Percentiles rank a stretch among this genome's conserved stretches.
These are phyloP conservation scores for Physeter macrocephalus DNA, from an alignment of 2,113 vertebrate genomes.

Conservation along the genomic window DNA sequence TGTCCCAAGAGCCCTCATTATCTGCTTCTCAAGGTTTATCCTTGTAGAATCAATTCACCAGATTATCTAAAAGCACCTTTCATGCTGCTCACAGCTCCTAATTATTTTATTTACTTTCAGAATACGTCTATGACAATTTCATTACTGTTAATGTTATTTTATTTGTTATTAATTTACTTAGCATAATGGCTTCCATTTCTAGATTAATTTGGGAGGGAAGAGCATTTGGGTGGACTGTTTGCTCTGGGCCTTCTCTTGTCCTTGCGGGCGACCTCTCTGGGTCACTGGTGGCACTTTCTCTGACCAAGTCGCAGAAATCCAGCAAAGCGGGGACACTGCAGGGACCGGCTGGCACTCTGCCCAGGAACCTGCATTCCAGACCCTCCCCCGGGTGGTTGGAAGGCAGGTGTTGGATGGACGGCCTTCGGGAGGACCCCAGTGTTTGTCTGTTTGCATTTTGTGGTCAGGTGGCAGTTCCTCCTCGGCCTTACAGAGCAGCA, in stretches of 20 bases:
- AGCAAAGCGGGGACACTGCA: fast-evolving
- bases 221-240: fast-evolving
- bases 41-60: too few relatives aligned
- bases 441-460: neutral
- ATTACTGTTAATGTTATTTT: too few relatives aligned
- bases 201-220: fast-evolving
- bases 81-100: neutral
- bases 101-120: neutral
- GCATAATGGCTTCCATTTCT: neutral
- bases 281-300: neutral
- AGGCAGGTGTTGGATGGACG: neutral
- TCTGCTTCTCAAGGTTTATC: fast-evolving
- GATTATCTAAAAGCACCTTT: neutral
- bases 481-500: too few relatives aligned
- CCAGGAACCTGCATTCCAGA: neutral
- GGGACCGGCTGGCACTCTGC: neutral
- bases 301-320: neutral
- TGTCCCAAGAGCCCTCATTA: fast-evolving
- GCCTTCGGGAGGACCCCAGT: fast-evolving
- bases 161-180: neutral
- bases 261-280: fast-evolving
- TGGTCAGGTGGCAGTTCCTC: too few relatives aligned
- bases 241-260: neutral
- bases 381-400: neutral
- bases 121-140: neutral